These are phyloP conservation scores for Drosophila antonietae DNA, from an alignment of 2,888 invertebrate species.

Conservation along the genomic window DNA sequence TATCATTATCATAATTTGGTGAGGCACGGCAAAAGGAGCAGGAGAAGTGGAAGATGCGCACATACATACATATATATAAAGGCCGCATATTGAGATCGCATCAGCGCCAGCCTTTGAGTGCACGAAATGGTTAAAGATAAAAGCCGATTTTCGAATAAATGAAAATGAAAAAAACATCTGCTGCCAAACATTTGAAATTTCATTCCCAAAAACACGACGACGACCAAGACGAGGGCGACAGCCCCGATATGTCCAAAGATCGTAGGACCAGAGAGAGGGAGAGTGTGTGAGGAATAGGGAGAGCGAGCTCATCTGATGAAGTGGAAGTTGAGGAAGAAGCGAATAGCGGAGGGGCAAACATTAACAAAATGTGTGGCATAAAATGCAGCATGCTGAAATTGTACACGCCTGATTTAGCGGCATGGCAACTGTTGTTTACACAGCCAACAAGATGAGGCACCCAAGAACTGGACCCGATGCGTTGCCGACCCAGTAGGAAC, in stretches of 20 bases:
- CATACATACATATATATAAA: slow-evolving; percentile 3
- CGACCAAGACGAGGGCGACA: slow-evolving; percentile 28
- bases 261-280: not conserved
- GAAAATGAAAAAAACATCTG: slow-evolving; percentile 63
- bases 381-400: slow-evolving; percentile 66
- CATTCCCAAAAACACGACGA: slow-evolving; percentile 40
- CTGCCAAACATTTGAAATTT: slow-evolving; percentile 68
- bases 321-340: slow-evolving; percentile 20
- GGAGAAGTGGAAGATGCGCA: slow-evolving; percentile 29
- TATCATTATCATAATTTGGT: slow-evolving; percentile 69
- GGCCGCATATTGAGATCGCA: slow-evolving; percentile 50
- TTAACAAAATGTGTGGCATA: slow-evolving; percentile 65
- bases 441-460: slow-evolving; percentile 62
- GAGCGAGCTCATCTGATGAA: slow-evolving; percentile 2
- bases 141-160: slow-evolving; percentile 58
- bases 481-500: slow-evolving; percentile 37
- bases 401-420: slow-evolving; percentile 70
- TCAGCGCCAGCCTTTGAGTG: slow-evolving; percentile 53
- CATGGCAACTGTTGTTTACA: slow-evolving; percentile 68
- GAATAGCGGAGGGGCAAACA: slow-evolving; percentile 27
- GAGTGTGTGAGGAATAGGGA: not conserved
- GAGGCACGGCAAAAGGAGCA: slow-evolving; percentile 22
- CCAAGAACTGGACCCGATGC: slow-evolving; percentile 39
- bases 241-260: slow-evolving; percentile 8
- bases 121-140: slow-evolving; percentile 57